Evolutionary conservation across 2,888 invertebrate species (phyloP), one percentile per base, ranked within the genome.

Genomic region (Drosophila mettleri): DNA sequence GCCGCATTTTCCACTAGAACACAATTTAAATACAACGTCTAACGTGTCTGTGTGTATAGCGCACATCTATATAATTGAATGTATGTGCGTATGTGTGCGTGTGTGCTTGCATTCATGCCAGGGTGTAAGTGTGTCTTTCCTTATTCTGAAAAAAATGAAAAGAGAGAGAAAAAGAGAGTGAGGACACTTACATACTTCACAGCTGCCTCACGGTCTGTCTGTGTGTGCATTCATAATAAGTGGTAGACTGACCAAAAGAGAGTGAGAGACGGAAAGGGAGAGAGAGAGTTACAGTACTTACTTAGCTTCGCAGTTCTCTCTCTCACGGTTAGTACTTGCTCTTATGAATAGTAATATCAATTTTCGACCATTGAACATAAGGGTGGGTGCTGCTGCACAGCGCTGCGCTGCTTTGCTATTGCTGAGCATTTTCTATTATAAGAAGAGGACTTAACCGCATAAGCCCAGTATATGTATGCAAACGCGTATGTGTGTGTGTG

Each of bases 1-100:
- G 82, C 78, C 80, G 66, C 39, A 71, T 63, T 82, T 80, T 75
- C 63, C 57, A 67, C 63, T 62, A 67, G 78, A 81, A 67, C 78
- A 72, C 65, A 87, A 68, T 84, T 84, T 84, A 88, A 88, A 86
- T 84, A 84, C 85, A 48, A 71, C 66, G 49, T 24, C 29, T 46
- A 29, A 9, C 43, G 38, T 54, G 48, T n/a, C 36, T 18, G 43
- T 55, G 38, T 59, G 38, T 61, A 16, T 52, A 33, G 34, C 49
- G 64, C 16, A 48, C 45, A 33, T 41, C 16, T 46, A 49, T 34
- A 34, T 29, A 16, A 10, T 49, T 45, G 20, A 12, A 4, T 22
- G 9, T 54, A 18, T 20, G 14, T 39, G 22, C 36, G 27, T 16
- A 2, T 24, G 9, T 5, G 22, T 24, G 41, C 9, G 9, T 41